phyloP scores from a whole-genome alignment of 1,140 invertebrate genomes.

The Papilio xuthus region DNA sequence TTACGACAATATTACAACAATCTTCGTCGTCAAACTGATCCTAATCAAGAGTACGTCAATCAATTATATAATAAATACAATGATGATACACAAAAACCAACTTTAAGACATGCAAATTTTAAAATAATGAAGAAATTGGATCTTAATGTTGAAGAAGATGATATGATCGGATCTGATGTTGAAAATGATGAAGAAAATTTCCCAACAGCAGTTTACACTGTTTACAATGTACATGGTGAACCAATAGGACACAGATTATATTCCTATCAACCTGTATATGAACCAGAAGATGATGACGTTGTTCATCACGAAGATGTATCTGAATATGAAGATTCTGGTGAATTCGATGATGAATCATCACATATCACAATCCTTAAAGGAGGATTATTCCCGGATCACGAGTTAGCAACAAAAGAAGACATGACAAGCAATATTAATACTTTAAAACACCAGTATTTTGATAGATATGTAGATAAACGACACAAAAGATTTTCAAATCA shows the following conservation, averaged over 20 bases:
- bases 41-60: constrained; percentile 64
- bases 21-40: constrained; percentile 60
- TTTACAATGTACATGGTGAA: constrained; percentile 76
- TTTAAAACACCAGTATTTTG: constrained; percentile 77
- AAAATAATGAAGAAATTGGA: constrained; percentile 76
- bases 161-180: constrained; percentile 53
- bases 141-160: constrained; percentile 60
- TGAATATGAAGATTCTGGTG: constrained; percentile 63
- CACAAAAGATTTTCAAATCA: constrained; percentile 69
- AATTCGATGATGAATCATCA: constrained; percentile 56
- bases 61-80: constrained; percentile 75
- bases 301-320: constrained; percentile 57
- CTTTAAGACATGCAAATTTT: constrained; percentile 73
- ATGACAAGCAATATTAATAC: constrained; percentile 68
- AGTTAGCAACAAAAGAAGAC: constrained; percentile 46
- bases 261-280: constrained; percentile 76
- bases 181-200: constrained; percentile 62
- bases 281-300: constrained; percentile 70
- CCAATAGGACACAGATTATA: constrained; percentile 75
- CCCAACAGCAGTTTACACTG: constrained; percentile 74
- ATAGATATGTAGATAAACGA: constrained; percentile 74
- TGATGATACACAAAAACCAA: constrained; percentile 67
- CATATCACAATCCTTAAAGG: constrained; percentile 71
- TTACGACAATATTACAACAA: constrained; percentile 78
- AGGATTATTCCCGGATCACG: constrained; percentile 66